These are phyloP conservation scores for Drosophila basisetae DNA, from an alignment of 2,888 invertebrate species.

Conservation along the genomic window DNA sequence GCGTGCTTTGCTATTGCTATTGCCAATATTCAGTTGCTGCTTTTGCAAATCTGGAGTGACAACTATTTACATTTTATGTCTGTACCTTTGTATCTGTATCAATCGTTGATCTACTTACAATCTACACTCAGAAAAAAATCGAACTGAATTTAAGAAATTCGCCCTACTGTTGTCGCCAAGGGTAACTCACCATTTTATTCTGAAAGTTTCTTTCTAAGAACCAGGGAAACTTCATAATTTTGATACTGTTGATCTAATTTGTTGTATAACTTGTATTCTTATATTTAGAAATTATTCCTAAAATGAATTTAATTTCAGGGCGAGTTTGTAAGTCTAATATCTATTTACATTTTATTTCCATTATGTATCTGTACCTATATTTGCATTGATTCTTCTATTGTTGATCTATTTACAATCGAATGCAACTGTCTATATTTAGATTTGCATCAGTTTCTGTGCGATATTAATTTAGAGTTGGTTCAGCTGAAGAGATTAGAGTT, in stretches of 20 bases:
- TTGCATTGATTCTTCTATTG: neutral
- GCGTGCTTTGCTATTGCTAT: neutral
- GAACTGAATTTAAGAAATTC: neutral
- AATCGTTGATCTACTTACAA: neutral
- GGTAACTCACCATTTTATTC: neutral
- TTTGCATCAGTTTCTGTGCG: neutral
- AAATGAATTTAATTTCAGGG: too few species aligned
- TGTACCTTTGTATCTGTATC: neutral
- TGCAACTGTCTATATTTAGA: neutral
- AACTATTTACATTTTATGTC: neutral
- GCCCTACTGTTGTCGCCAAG: neutral
- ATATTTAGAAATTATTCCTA: too few species aligned
- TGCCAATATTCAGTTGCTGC: neutral
- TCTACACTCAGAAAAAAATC: neutral
- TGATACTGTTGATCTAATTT: too few species aligned
- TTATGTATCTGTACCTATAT: neutral
- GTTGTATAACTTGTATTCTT: too few species aligned
- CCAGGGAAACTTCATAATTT: neutral
- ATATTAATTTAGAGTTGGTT: neutral
- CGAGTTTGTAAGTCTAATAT: neutral
- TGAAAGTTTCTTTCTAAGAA: neutral
- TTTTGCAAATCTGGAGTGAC: neutral
- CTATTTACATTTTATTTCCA: neutral
- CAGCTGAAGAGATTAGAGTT: neutral
- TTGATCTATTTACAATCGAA: neutral